Conservation (phyloP, 1,140 invertebrate genomes). For the Trichonephila inaurata region DNA sequence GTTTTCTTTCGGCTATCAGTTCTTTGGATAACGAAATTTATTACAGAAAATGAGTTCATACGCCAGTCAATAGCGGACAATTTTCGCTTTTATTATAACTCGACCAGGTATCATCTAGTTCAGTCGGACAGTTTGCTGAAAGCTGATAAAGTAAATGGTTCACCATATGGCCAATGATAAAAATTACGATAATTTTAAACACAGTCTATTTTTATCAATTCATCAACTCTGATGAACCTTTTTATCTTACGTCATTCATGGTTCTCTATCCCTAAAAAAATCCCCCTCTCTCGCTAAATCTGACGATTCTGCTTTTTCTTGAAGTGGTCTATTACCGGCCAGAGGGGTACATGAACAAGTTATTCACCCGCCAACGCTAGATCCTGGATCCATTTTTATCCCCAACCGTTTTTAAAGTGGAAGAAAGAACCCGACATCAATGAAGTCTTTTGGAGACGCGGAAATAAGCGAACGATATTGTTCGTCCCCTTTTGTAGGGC, state of each 20-base stretch:
- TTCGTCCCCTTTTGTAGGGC: background rate
- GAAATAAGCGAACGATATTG: constrained; percentile 29
- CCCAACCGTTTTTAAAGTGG: background rate
- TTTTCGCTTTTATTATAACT: too few species aligned
- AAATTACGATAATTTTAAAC: background rate
- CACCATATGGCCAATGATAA: too few species aligned
- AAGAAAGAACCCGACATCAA: constrained; percentile 10
- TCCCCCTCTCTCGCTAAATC: background rate
- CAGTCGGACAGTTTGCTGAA: too few species aligned
- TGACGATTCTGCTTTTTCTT: background rate
- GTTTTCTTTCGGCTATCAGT: too few species aligned
- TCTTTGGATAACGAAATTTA: too few species aligned
- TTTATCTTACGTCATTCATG: background rate
- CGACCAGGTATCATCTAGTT: too few species aligned
- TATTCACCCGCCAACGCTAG: constrained; percentile 18
- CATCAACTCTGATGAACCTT: background rate
- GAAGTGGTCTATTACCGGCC: background rate
- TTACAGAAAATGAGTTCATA: too few species aligned
- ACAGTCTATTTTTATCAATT: background rate
- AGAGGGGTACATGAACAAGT: background rate
- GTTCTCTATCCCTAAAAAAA: background rate
- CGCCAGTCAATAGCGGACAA: too few species aligned
- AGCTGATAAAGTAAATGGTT: too few species aligned
- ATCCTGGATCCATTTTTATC: constrained; percentile 30
- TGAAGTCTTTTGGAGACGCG: background rate